Conservation (phyloP, 2,113 vertebrate species). For the Rostratula benghalensis region DNA sequence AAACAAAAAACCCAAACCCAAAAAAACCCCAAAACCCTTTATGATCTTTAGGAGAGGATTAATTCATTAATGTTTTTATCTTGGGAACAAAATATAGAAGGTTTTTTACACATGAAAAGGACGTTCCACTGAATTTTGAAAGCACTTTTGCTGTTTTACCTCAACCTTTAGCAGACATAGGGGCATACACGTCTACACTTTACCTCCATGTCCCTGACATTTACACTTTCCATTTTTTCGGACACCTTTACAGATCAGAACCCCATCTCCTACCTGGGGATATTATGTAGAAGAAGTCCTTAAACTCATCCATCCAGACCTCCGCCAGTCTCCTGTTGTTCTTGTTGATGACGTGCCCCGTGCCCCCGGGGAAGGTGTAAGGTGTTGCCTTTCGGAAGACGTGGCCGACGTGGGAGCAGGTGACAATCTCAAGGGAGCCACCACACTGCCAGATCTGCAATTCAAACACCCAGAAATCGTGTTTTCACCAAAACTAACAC, state of each 20-base stretch:
- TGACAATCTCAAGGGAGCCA: conserved; percentile 94
- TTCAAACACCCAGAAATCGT: fast-evolving
- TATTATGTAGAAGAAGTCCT: conserved; percentile 99
- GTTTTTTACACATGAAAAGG: background rate
- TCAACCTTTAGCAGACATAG: background rate
- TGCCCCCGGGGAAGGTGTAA: conserved; percentile 97
- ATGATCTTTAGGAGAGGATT: background rate
- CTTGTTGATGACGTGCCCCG: conserved; percentile 98
- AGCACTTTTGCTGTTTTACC: background rate
- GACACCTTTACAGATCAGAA: background rate
- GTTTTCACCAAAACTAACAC: too few species aligned
- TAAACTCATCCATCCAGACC: conserved; percentile 99
- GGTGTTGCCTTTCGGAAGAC: conserved; percentile 98
- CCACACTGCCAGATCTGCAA: conserved; percentile 96
- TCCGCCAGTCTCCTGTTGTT: conserved; percentile 96
- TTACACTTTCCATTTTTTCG: fast-evolving
- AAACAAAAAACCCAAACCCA: too few species aligned
- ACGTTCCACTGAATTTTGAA: background rate
- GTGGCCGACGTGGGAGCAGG: conserved; percentile 95
- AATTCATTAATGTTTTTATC: background rate
- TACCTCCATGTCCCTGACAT: fast-evolving
- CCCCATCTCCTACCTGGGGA: conserved; percentile 85
- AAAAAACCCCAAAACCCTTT: too few species aligned
- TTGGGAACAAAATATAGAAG: background rate
- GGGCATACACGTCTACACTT: fast-evolving